Evolutionary conservation across 2,797 vertebrate species (phyloP).

Genomic region (Emydoidea blandingii): DNA sequence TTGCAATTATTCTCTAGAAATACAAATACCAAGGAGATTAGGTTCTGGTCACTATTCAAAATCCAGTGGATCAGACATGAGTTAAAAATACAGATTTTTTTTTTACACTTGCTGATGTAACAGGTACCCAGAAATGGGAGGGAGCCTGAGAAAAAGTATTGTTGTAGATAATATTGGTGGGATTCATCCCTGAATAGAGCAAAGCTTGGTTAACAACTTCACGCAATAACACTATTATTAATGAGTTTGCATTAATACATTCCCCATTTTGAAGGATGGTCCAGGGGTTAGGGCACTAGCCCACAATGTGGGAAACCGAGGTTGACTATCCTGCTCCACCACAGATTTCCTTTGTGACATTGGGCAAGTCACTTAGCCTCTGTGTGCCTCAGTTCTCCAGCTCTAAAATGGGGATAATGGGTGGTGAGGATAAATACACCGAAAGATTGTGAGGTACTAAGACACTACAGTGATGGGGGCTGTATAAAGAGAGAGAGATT

Average conservation of each 20-base stretch:
- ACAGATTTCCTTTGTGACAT: background rate
- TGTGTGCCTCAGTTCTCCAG: background rate
- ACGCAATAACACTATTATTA: background rate
- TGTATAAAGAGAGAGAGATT: background rate
- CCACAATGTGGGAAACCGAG: background rate
- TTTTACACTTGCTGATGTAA: background rate
- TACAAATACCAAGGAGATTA: background rate
- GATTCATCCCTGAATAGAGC: background rate
- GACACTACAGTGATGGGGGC: background rate
- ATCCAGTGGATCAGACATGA: background rate
- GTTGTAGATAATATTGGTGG: background rate
- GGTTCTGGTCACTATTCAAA: background rate
- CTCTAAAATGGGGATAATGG: background rate
- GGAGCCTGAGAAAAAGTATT: background rate
- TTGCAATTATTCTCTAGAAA: background rate
- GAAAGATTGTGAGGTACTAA: background rate
- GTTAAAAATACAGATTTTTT: background rate
- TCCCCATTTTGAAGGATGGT: background rate
- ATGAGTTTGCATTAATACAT: background rate
- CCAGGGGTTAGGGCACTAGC: background rate
- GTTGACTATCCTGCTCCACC: background rate
- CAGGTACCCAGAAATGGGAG: background rate
- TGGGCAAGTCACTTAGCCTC: background rate
- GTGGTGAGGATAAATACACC: background rate
- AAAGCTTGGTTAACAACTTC: background rate